Percentiles rank a stretch among this genome's conserved stretches.
Evolutionary conservation across 2,888 invertebrate genomes (phyloP).

Genomic region (Arrhopalites spinosus): DNA sequence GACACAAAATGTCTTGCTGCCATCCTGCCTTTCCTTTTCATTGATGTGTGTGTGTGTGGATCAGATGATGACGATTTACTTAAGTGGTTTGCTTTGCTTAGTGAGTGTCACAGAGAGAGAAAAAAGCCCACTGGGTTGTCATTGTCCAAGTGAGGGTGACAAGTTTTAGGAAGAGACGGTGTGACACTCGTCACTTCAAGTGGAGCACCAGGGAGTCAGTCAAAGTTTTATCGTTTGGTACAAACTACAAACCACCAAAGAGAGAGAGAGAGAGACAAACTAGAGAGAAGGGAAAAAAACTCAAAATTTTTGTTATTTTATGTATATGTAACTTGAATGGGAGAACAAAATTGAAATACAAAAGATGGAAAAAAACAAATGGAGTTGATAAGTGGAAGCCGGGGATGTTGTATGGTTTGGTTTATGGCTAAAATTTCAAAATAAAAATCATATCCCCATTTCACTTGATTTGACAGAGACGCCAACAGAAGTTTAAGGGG

Average conservation of each 20-base stretch:
- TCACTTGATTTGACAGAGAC: too few relatives aligned
- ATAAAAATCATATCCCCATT: too few relatives aligned
- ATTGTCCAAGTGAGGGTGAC: not conserved
- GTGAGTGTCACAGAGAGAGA: not conserved
- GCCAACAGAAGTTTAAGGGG: not conserved
- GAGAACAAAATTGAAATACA: too few relatives aligned
- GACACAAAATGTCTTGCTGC: too few relatives aligned
- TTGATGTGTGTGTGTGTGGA: too few relatives aligned
- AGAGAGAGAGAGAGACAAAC: not conserved
- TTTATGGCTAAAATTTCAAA: too few relatives aligned
- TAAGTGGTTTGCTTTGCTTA: not conserved
- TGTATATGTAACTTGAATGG: too few relatives aligned
- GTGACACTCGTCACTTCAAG: constrained; percentile 24
- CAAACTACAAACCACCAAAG: not conserved
- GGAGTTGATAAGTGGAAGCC: too few relatives aligned
- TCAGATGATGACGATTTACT: too few relatives aligned
- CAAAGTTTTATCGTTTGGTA: not conserved
- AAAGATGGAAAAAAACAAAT: too few relatives aligned
- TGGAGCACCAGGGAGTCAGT: constrained; percentile 16
- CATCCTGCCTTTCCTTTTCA: too few relatives aligned
- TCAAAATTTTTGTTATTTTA: not conserved
- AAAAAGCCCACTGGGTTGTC: not conserved
- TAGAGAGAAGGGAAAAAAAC: not conserved
- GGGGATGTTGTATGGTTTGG: too few relatives aligned
- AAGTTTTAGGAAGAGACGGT: not conserved